Conservation (phyloP, 2,888 invertebrate species). For the Drosophila emarginata region DNA sequence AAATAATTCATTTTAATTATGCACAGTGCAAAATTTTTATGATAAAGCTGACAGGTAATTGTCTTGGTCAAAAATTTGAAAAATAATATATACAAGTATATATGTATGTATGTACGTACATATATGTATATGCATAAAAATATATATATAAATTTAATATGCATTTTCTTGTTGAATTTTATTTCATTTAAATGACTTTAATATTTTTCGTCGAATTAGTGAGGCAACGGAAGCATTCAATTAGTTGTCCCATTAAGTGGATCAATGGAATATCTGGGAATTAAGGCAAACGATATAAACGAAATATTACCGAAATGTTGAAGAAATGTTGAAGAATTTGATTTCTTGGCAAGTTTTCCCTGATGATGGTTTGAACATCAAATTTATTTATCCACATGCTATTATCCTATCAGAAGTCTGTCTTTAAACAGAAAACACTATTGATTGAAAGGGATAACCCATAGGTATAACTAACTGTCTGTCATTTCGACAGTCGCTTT, state of each 20-base stretch:
- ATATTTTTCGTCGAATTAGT: background rate
- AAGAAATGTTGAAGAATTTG: too few relatives aligned
- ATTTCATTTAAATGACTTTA: background rate
- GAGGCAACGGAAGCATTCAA: background rate
- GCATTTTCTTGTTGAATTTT: background rate
- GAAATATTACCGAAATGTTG: too few relatives aligned
- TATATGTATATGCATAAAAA: background rate
- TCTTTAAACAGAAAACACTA: too few relatives aligned
- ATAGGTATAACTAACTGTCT: too few relatives aligned
- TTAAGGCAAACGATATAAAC: background rate
- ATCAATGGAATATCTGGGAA: background rate
- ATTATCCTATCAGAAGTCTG: too few relatives aligned
- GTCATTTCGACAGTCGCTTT: too few relatives aligned
- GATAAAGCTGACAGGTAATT: constrained; percentile 6
- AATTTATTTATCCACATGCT: too few relatives aligned
- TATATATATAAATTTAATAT: background rate
- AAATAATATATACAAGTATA: background rate
- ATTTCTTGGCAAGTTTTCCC: too few relatives aligned
- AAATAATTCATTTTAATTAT: constrained; percentile 11
- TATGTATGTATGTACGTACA: background rate
- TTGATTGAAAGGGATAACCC: too few relatives aligned
- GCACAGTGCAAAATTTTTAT: constrained; percentile 6
- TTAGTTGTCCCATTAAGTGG: background rate
- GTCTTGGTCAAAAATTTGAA: background rate
- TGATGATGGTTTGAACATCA: too few relatives aligned